Evolutionary conservation across 2,888 invertebrate species (phyloP), one percentile per base, ranked within the genome.

Genomic region (Tipula lateralis): DNA sequence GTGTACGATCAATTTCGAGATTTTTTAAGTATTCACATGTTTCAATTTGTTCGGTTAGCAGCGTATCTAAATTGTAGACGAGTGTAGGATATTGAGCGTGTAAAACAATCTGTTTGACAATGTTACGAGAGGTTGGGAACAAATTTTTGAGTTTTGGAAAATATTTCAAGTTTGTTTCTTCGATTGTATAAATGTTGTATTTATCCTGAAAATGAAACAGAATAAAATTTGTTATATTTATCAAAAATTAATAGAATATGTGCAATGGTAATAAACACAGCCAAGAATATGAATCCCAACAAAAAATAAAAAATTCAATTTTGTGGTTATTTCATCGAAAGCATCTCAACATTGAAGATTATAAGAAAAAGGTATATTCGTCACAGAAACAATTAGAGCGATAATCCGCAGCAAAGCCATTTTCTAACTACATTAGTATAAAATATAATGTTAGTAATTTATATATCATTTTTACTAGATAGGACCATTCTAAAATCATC

Each of bases 11-110:
- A 0, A 93, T 91, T 88, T 95, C 93, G 86, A 94, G 89, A 80
- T 92, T 91, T 84, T 93, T 93, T 84, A 97, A 91, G 88, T 94
- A 93, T 24, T 92, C 92, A 87, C 94, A 93, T 0, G 93, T 93
- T 87, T 94, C 93, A 85, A 95, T 93, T 84, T 95, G 92, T 29
- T 92, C 91, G 0, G 92, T 92, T 1, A 95, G 92, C 85, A 95
- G 92, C 84, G 92, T 91, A 86, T 96, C 94, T 84, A 96, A 88
- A 0, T 91, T 91, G 85, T 92, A 92, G 9, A 95, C 92, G 24
- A 94, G 89, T 3, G 91, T 89, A 0, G 94, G 93, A 87, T 94
- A 95, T 0, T 91, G 89, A 2, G 91, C 89, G 87, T 91, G 88
- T 0, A 89, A 87, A 29, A 96, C 91, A 0, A 92, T 92, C 86